These are phyloP conservation scores for Trichechus manatus DNA, from an alignment of 2,113 vertebrate genomes.

Conservation along the genomic window DNA sequence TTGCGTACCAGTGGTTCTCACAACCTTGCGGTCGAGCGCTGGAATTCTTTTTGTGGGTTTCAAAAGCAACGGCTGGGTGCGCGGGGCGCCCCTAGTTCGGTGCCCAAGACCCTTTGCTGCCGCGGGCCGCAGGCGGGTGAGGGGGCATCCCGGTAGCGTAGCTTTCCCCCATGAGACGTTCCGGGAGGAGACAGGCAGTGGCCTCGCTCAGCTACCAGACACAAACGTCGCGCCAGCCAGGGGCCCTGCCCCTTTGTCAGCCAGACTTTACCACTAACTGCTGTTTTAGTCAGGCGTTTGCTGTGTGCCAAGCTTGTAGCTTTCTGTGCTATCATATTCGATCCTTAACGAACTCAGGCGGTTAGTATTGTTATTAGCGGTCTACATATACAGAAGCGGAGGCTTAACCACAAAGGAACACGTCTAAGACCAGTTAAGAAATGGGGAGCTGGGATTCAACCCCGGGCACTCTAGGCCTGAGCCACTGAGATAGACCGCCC, in stretches of 20 bases:
- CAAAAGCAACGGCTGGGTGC: slow-evolving; percentile 71
- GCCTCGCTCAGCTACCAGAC: accelerated
- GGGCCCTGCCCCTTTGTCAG: not conserved
- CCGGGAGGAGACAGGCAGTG: not conserved
- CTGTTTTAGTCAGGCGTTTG: accelerated
- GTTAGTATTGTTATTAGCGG: not conserved
- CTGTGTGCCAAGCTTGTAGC: not conserved
- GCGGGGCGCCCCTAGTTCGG: not conserved
- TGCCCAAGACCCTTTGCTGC: not conserved
- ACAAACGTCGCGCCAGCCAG: not conserved
- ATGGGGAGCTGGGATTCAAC: not conserved
- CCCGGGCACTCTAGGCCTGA: not conserved
- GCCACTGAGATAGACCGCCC: not conserved
- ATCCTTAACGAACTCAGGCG: not conserved
- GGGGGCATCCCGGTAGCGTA: not conserved
- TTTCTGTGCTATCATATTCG: not conserved
- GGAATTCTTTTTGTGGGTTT: slow-evolving; percentile 60
- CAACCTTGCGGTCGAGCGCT: not conserved
- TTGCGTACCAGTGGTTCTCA: slow-evolving; percentile 37
- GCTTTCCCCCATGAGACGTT: not conserved
- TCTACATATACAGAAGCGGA: not conserved
- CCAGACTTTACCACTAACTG: not conserved
- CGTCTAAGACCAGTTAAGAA: not conserved
- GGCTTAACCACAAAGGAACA: not conserved
- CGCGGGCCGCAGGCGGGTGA: not conserved